phyloP scores from a whole-genome alignment of 2,113 vertebrate genomes.

The Podocnemis expansa region DNA sequence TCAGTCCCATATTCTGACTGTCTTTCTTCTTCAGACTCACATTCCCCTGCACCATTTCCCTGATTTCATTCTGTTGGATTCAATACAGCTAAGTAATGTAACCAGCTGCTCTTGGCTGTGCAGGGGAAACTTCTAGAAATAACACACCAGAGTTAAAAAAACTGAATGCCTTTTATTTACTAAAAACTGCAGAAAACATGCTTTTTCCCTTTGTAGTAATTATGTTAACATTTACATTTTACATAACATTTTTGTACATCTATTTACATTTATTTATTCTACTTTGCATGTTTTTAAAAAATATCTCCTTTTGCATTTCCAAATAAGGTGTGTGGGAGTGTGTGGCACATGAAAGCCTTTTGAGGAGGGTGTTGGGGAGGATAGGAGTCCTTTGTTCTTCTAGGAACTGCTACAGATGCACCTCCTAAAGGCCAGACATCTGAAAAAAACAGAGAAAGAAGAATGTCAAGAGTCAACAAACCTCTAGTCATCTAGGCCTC shows the following conservation, averaged over 20 bases:
- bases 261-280: slow-evolving; percentile 67
- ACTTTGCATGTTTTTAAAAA: background rate
- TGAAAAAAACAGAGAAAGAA: slow-evolving; percentile 44
- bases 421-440: background rate
- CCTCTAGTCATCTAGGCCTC: background rate
- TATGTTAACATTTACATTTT: slow-evolving; percentile 36
- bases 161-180: slow-evolving; percentile 43
- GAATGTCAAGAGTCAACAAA: background rate
- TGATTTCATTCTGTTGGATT: background rate
- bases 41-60: background rate
- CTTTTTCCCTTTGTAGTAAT: slow-evolving; percentile 29
- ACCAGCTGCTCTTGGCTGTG: background rate
- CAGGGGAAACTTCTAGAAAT: background rate
- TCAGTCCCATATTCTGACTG: background rate
- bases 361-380: background rate
- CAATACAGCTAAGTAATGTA: background rate
- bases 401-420: slow-evolving; percentile 8
- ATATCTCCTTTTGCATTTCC: slow-evolving; percentile 34
- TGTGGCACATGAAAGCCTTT: background rate
- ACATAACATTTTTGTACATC: slow-evolving; percentile 61
- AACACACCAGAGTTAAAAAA: slow-evolving; percentile 54
- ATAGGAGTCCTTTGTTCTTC: slow-evolving; percentile 48
- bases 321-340: background rate
- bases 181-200: slow-evolving; percentile 31
- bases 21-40: background rate